Evolutionary conservation across 2,113 vertebrate species (phyloP).

Genomic region (Forbesichthys agassizii): DNA sequence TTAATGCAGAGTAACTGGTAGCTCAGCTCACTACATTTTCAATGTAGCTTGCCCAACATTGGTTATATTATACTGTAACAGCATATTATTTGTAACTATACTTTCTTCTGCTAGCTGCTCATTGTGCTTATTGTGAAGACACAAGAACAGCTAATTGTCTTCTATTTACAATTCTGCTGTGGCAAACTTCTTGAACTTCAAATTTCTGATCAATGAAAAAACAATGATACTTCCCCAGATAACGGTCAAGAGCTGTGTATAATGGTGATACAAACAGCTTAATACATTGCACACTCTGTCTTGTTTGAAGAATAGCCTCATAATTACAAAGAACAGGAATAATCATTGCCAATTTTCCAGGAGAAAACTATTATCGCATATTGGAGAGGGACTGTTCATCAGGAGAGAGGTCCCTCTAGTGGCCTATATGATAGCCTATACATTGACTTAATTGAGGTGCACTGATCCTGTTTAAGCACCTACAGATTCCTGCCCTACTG

Average conservation of each 20-base stretch:
- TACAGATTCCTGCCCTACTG: background rate
- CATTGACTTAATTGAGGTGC: background rate
- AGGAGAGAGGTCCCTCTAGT: constrained; percentile 54
- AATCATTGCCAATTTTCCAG: constrained; percentile 44
- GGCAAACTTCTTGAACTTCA: background rate
- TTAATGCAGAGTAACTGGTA: too few species aligned
- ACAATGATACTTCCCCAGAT: constrained; percentile 41
- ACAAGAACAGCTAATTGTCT: constrained; percentile 30
- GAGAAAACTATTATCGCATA: constrained; percentile 30
- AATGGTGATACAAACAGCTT: constrained; percentile 30
- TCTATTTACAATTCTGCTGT: constrained; percentile 30
- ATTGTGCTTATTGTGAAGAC: too few species aligned
- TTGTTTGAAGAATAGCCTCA: constrained; percentile 45
- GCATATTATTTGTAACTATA: too few species aligned
- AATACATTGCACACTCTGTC: constrained; percentile 32
- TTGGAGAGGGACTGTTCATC: constrained; percentile 5
- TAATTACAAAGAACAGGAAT: constrained; percentile 50
- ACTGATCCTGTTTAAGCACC: background rate
- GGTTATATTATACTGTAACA: too few species aligned
- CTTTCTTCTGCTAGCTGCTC: too few species aligned
- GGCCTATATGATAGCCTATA: constrained; percentile 7
- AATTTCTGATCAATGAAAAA: constrained; percentile 55
- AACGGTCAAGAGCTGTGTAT: constrained; percentile 33
- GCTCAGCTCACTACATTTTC: too few species aligned
- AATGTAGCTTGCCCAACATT: too few species aligned